Base-by-base conservation (phyloP, 2,888 invertebrate genomes). In the Apoderus coryli region DNA sequence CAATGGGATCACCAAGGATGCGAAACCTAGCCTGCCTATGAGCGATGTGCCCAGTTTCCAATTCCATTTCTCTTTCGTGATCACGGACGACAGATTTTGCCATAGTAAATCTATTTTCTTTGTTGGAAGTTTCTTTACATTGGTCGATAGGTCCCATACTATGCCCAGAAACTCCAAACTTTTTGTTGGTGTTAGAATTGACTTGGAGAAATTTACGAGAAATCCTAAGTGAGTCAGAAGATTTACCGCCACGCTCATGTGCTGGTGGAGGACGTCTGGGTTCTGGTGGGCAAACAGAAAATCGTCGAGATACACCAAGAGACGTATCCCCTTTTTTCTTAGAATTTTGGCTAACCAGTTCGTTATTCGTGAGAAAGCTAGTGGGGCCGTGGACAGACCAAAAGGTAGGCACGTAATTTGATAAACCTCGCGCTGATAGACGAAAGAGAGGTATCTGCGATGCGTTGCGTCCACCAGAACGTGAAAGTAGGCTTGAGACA, bases 401-500 rank as follows among this genome's bases (percentile, higher is more conserved):
- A 33, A 36, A n/a, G 28, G 35, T n/a, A 35, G 25, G 27, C 32
- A 32, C n/a, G 29, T 24, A 22, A 29, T 29, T 5, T 22, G 24
- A 7, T 29, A 29, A 27, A 6, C 10, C 12, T 27, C 11, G n/a
- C 9, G 14, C 16, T 32, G 12, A 34, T 31, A 22, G 7, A 22
- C 25, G 16, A 35, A 11, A 3, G 31, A 25, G 9, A 37, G 32
- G 16, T 28, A 37, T 31, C 37, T 35, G 9, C 32, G 13, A 11
- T 35, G 25, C 10, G 13, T 13, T n/a, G 3, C 11, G 14, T 34
- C 33, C 10, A 38, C 14, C 3, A 37, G 35, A 2, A 39, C 16
- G 24, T 40, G 37, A 27, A 37, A 39, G 15, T 35, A 40, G 2
- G 35, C 38, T 11, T 34, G 38, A 3, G 34, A 39, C 3, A 39